Evolutionary conservation across 2,888 invertebrate genomes (phyloP).

Genomic region (Invenusta paracnida): DNA sequence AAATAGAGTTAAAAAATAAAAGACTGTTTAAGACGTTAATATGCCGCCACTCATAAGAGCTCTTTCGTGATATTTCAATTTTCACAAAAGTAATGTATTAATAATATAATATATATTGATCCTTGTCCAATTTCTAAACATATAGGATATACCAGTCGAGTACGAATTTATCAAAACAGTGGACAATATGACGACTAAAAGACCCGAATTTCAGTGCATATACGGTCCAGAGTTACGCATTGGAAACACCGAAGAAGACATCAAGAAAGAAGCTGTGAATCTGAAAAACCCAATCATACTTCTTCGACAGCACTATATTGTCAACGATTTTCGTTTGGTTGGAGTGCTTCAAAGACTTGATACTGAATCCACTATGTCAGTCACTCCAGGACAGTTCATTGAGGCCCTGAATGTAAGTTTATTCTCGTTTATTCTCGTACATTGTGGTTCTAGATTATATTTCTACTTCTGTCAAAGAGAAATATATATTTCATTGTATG

Average conservation of each 20-base stretch:
- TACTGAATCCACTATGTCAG: constrained; percentile 38
- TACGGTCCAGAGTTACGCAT: constrained; percentile 55
- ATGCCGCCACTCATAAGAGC: no score
- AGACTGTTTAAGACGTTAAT: no score
- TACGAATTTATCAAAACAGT: constrained; percentile 56
- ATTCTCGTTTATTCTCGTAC: no score
- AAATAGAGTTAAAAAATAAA: no score
- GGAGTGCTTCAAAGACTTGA: constrained; percentile 54
- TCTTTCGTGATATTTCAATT: no score
- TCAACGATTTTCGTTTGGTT: constrained; percentile 54
- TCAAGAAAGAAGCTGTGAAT: constrained; percentile 55
- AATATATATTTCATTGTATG: no score
- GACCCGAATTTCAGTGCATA: constrained; percentile 47
- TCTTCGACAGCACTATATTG: constrained; percentile 54
- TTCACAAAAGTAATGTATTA: no score
- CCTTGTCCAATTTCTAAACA: no score
- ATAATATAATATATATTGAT: no score
- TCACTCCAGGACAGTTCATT: constrained; percentile 24
- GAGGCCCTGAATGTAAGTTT: constrained; percentile 25
- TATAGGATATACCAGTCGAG: constrained; percentile 58
- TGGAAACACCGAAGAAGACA: constrained; percentile 57
- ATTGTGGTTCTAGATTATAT: no score
- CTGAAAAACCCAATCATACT: constrained; percentile 52
- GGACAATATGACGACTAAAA: constrained; percentile 53
- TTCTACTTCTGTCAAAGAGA: no score